Evolutionary conservation across 2,797 vertebrate genomes (phyloP), one percentile per base, ranked within the genome.

Genomic region (Antennarius maculatus): DNA sequence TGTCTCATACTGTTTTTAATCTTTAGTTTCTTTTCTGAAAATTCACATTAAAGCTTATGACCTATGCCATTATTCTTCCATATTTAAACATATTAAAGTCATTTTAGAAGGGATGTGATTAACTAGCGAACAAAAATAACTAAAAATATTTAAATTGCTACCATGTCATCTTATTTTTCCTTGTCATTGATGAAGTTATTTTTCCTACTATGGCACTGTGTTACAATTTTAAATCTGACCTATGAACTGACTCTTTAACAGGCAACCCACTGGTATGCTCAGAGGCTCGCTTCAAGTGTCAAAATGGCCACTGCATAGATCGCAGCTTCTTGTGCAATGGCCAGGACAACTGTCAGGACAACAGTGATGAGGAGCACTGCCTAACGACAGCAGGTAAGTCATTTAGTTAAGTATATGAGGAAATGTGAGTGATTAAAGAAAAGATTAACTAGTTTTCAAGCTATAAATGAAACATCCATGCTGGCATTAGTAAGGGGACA

Each of bases 311-410:
- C 51, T 99, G 97, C 88, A 95, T 99, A 9, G 97, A 99, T 88
- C 96, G 95, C 84, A 99, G 97, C 87, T 99, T 99, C 86, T 90
- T 99, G 60, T 99, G 97, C 10, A 97, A 99, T 0, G 96, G 96
- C 51, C 93, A 97, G 56, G 95, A 99, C 77, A 99, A 99, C 91
- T 99, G 97, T 76, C 95, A 95, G 43, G 97, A 99, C 88, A 99
- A 97, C 92, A 99, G 97, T 0, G 97, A 99, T 0, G 97, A 99
- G 70, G 96, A 98, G 74, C 93, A 93, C 88, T 99, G 97, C 6
- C 94, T 95, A 42, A 96, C 91, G 50, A 94, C 95, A 48, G 95
- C 95, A 91, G 97, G 97, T 99, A 95, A 70, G 89, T 49, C 16
- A 37, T 54, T 4, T n/a, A 23, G n/a, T 31, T 23, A 34, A 16